Percentiles rank a stretch among this genome's conserved stretches.
Evolutionary conservation across 2,797 vertebrate genomes (phyloP).

Genomic region (Oreochromis mossambicus): DNA sequence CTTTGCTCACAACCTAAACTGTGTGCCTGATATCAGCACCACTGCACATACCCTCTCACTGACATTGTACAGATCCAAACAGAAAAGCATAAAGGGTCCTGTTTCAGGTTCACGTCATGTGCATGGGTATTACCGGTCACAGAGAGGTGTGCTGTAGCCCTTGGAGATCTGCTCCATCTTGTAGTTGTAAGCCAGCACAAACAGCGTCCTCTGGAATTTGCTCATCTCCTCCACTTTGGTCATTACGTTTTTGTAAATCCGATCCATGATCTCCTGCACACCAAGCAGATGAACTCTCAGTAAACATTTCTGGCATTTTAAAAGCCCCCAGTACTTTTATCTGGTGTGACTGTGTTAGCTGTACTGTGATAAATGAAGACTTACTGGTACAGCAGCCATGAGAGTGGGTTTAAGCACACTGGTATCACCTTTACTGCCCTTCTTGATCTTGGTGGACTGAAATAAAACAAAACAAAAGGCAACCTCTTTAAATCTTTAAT

Average conservation of each 20-base stretch:
- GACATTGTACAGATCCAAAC: background rate
- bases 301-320: background rate
- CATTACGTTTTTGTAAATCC: conserved; percentile 99
- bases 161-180: conserved; percentile 98
- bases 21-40: background rate
- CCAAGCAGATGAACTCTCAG: background rate
- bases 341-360: background rate
- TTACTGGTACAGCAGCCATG: conserved; percentile 97
- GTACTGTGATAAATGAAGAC: conserved; percentile 5
- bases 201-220: conserved; percentile 87
- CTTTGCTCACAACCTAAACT: background rate
- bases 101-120: background rate
- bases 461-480: background rate
- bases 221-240: conserved; percentile 97
- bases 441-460: conserved; percentile 98
- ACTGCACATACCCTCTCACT: background rate
- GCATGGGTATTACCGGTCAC: conserved; percentile 81
- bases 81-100: background rate
- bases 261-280: conserved; percentile 96
- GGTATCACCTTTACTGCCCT: conserved; percentile 96
- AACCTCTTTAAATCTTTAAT: background rate
- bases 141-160: conserved; percentile 88
- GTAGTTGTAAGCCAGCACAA: conserved; percentile 97
- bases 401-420: conserved; percentile 89
- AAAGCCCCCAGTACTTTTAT: too few species aligned